Conservation (phyloP, 2,113 vertebrate species). For the Australoheros scitulus region DNA sequence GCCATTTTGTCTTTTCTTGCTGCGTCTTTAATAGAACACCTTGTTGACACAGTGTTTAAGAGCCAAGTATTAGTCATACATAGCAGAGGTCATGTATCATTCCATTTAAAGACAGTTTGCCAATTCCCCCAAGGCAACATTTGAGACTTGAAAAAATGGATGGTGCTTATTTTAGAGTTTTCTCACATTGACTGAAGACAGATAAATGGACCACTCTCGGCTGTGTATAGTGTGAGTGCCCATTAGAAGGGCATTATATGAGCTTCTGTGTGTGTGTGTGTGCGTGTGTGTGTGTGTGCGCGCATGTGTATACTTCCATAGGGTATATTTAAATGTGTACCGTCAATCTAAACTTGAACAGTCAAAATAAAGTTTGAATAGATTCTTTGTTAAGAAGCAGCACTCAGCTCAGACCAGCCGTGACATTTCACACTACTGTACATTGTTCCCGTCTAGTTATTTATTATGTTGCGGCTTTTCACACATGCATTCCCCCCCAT, state of each 20-base stretch:
- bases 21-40: constrained; percentile 64
- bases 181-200: constrained; percentile 52
- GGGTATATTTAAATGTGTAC: constrained; percentile 40
- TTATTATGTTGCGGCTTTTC: constrained; percentile 65
- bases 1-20: constrained; percentile 47
- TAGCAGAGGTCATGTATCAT: constrained; percentile 72
- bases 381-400: constrained; percentile 50
- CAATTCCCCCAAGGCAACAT: constrained; percentile 59
- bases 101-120: constrained; percentile 55
- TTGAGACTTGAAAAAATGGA: constrained; percentile 53
- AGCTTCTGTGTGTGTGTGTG: background rate
- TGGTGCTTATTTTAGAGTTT: constrained; percentile 56
- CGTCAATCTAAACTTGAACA: constrained; percentile 21
- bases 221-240: constrained; percentile 22
- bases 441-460: constrained; percentile 65
- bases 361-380: constrained; percentile 39
- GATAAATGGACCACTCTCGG: constrained; percentile 38
- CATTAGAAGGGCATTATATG: constrained; percentile 27
- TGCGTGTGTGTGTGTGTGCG: background rate
- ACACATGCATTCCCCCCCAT: constrained; percentile 52
- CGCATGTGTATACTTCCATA: constrained; percentile 23
- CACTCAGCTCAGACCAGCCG: constrained; percentile 7
- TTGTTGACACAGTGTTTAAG: constrained; percentile 61
- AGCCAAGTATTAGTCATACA: constrained; percentile 73
- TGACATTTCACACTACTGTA: constrained; percentile 57